Base-by-base conservation (phyloP, 2,797 vertebrate genomes). In the Xenops minutus region DNA sequence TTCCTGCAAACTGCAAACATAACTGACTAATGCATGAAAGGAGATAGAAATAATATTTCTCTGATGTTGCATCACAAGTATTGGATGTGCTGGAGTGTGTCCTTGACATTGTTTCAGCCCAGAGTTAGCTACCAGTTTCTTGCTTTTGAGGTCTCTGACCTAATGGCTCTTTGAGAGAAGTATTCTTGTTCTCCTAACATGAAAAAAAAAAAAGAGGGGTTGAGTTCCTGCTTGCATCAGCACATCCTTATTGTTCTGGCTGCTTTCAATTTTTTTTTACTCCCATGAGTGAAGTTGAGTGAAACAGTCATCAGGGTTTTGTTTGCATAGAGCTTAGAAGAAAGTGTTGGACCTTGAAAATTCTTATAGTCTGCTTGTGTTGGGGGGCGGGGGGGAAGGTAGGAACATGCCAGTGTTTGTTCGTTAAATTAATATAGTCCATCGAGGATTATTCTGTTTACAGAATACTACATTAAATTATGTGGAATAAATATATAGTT, bases 171-270 rank as follows among this genome's bases (percentile, higher is more conserved):
- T 44, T 32, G n/a, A 92, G 61, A 75, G 15, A 32, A 41, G 12
- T 66, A 46, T 71, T 94, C 72, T 49, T 58, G n/a, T 85, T 94
- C 63, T 64, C 85, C 56, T 44, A 26, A 27, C 15, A 23, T 59
- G 64, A 44, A 67, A 54, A 71, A 54, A 78, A 49, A 56, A 41
- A 41, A 41, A 16, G 6, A 3, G 2, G 6, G 3, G 2, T 44
- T 64, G 46, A 62, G 61, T 91, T 93, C 63, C 89, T 91, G 92
- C 55, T 87, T 79, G 48, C 62, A 91, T 89, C 67, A 87, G 67
- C 66, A 87, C 49, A 52, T 92, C 69, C 64, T 71, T 88, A 46
- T 54, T 90, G 64, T 85, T 89, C 51, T 92, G 67, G 14, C 37
- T 87, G 74, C 30, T 75, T 81, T 92, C 22, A 41, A 41, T 23